These are phyloP conservation scores for Nyleta sp. DNA, from an alignment of 2,888 invertebrate species.

Conservation along the genomic window DNA sequence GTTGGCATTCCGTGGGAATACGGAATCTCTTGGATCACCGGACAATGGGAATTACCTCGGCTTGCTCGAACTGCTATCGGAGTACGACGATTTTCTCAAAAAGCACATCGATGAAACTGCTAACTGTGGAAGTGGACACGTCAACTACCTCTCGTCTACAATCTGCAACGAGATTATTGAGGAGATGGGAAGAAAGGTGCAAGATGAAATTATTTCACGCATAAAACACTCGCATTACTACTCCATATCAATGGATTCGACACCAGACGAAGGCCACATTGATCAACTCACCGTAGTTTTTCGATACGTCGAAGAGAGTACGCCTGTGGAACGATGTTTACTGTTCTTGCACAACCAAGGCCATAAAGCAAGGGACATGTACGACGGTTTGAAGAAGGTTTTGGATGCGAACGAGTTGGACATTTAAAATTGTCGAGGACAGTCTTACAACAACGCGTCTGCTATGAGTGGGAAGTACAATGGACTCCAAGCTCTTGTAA, in stretches of 20 bases:
- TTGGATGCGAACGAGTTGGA: conserved; percentile 50
- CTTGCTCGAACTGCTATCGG: conserved; percentile 13
- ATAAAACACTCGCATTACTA: conserved; percentile 42
- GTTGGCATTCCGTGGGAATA: conserved; percentile 28
- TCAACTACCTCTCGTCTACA: conserved; percentile 35
- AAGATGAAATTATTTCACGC: conserved; percentile 24
- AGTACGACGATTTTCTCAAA: conserved; percentile 32
- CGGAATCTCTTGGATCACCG: conserved; percentile 15
- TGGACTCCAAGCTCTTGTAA: conserved; percentile 51
- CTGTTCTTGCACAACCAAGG: conserved; percentile 29
- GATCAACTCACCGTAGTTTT: conserved; percentile 58
- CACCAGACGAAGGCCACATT: conserved; percentile 49
- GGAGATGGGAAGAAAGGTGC: conserved; percentile 20
- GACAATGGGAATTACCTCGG: conserved; percentile 34
- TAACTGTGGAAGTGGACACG: conserved; percentile 23
- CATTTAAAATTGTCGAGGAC: conserved; percentile 63
- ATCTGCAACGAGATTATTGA: conserved; percentile 5
- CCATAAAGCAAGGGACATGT: conserved; percentile 44
- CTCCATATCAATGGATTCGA: conserved; percentile 42
- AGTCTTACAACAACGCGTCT: conserved; percentile 66
- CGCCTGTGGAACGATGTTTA: conserved; percentile 40
- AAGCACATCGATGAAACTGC: conserved; percentile 24
- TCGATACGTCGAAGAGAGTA: conserved; percentile 41
- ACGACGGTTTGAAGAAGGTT: conserved; percentile 48
- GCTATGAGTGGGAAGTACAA: conserved; percentile 64